phyloP scores from a whole-genome alignment of 35 echinoderm and acorn worm species.

The Stichopus chloronotus region DNA sequence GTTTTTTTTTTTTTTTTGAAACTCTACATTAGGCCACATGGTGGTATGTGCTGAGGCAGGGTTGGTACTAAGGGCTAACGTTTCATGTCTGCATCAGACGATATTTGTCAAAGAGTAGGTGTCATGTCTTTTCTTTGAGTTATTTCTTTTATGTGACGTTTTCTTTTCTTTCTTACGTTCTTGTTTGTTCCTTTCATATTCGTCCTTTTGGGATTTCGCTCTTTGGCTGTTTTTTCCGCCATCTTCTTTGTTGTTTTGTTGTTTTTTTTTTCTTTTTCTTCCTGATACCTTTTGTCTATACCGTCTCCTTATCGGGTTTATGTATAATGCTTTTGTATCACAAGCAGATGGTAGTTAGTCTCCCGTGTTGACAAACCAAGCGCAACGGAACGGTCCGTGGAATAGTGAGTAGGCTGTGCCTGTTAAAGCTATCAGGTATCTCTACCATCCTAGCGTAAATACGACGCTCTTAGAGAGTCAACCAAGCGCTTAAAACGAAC shows the following conservation, averaged over 20 bases:
- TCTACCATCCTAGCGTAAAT: slow-evolving; percentile 40
- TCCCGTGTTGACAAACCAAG: slow-evolving; percentile 7
- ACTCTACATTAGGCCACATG: too few species aligned
- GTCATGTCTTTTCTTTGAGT: too few species aligned
- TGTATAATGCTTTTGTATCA: background rate
- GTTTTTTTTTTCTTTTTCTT: background rate
- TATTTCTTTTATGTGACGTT: too few species aligned
- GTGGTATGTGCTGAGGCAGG: too few species aligned
- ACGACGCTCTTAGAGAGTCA: slow-evolving; percentile 22
- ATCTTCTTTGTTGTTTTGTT: background rate
- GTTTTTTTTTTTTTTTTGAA: too few species aligned
- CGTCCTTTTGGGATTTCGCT: too few species aligned
- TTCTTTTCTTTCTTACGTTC: too few species aligned
- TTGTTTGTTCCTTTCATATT: too few species aligned
- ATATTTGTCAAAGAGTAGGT: too few species aligned
- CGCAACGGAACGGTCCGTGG: slow-evolving; percentile 17
- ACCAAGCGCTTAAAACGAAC: slow-evolving; percentile 23
- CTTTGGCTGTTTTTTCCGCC: too few species aligned
- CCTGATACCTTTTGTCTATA: background rate
- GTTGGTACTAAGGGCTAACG: too few species aligned
- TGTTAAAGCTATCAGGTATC: slow-evolving; percentile 43
- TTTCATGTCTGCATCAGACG: too few species aligned
- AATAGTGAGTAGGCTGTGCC: slow-evolving; percentile 3
- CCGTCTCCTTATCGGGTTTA: background rate
- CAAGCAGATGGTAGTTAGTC: slow-evolving; percentile 17